phyloP scores from a whole-genome alignment of 2,113 vertebrate species.

The Zapus hudsonius region DNA sequence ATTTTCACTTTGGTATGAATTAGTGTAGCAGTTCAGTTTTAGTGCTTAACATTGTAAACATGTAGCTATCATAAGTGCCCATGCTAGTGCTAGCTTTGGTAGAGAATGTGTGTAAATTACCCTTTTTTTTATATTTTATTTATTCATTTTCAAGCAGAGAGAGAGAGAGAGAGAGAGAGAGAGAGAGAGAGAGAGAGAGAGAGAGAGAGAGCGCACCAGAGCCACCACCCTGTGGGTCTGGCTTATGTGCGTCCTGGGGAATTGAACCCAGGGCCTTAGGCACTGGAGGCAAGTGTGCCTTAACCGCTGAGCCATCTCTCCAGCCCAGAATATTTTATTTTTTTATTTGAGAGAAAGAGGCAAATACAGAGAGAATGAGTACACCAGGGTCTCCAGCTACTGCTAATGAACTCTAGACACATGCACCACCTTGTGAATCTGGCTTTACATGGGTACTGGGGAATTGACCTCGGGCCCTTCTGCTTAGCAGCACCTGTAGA shows the following conservation, averaged over 20 bases:
- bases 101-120: neutral
- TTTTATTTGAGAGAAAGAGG: no score
- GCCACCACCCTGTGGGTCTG: neutral
- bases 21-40: slow-evolving; percentile 6
- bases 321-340: no score
- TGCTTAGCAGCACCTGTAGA: no score
- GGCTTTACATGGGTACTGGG: no score
- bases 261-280: neutral
- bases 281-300: neutral
- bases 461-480: no score
- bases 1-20: slow-evolving; percentile 30
- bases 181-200: neutral
- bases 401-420: no score
- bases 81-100: neutral
- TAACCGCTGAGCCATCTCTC: slow-evolving; percentile 6
- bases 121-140: no score
- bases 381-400: no score
- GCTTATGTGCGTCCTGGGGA: neutral
- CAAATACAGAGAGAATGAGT: no score
- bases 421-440: no score
- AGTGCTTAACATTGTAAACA: neutral
- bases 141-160: no score
- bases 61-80: neutral
- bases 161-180: neutral
- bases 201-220: neutral